Evolutionary conservation across 1,140 invertebrate species (phyloP).

Genomic region (Phenacoccus solenopsis): DNA sequence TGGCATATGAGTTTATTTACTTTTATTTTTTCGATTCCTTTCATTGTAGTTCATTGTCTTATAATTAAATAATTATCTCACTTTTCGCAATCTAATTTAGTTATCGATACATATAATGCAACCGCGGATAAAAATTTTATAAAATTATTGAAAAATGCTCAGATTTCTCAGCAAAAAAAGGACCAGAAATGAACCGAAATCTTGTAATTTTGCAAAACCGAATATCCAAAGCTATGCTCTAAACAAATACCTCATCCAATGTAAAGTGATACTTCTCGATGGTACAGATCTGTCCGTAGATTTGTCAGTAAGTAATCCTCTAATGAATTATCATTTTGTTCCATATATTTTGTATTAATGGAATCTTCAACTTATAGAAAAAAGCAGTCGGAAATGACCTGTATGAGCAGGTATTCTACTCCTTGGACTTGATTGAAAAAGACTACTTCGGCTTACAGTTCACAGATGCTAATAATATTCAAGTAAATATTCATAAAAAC

Average conservation of each 20-base stretch:
- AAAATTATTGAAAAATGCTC: slow-evolving; percentile 51
- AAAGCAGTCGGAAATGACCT: slow-evolving; percentile 84
- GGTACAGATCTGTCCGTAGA: slow-evolving; percentile 81
- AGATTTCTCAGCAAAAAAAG: slow-evolving; percentile 71
- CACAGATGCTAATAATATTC: slow-evolving; percentile 85
- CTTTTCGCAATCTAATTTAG: too few species aligned
- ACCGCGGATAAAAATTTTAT: too few species aligned
- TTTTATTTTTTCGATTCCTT: too few species aligned
- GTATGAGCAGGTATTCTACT: slow-evolving; percentile 94
- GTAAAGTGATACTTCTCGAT: slow-evolving; percentile 77
- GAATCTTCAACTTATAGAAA: slow-evolving; percentile 56
- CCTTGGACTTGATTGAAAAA: slow-evolving; percentile 92
- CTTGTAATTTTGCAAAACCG: slow-evolving; percentile 40
- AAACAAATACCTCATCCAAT: slow-evolving; percentile 73
- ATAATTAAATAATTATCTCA: too few species aligned
- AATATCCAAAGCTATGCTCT: slow-evolving; percentile 41
- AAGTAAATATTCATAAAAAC: slow-evolving; percentile 30
- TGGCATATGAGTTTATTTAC: too few species aligned
- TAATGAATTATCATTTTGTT: neutral
- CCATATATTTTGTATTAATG: neutral
- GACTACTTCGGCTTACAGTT: slow-evolving; percentile 99
- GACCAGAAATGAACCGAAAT: slow-evolving; percentile 50
- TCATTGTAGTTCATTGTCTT: too few species aligned
- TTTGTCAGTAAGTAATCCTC: slow-evolving; percentile 52
- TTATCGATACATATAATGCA: too few species aligned